Percentiles rank a stretch among this genome's conserved stretches.
Evolutionary conservation across 2,888 invertebrate species (phyloP).

Genomic region (Bedellia somnulentella): DNA sequence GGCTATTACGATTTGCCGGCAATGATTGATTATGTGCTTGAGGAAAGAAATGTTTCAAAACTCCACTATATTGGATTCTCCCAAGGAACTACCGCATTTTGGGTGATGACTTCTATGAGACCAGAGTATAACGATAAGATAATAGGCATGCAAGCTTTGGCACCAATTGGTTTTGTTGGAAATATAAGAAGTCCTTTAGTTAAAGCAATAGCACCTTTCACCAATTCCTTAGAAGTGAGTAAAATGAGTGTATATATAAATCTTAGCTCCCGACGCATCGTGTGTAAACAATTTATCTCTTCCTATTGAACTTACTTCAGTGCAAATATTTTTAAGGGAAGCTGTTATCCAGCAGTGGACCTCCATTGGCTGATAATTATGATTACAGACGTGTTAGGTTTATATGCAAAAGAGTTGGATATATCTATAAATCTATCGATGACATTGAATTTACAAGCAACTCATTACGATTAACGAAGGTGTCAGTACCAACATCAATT

Average conservation of each 20-base stretch:
- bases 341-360: too few species aligned
- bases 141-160: slow-evolving; percentile 58
- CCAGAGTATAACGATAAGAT: slow-evolving; percentile 65
- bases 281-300: background rate
- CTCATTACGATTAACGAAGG: too few species aligned
- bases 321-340: too few species aligned
- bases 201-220: slow-evolving; percentile 39
- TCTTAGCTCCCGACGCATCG: background rate
- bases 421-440: too few species aligned
- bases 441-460: too few species aligned
- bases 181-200: slow-evolving; percentile 50
- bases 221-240: slow-evolving; percentile 51
- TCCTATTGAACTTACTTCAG: too few species aligned
- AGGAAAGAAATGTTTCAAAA: slow-evolving; percentile 51
- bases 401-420: too few species aligned
- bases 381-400: too few species aligned
- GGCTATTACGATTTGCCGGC: slow-evolving; percentile 75
- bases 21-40: slow-evolving; percentile 68
- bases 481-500: too few species aligned
- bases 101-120: slow-evolving; percentile 57
- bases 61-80: slow-evolving; percentile 75
- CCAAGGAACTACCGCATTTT: slow-evolving; percentile 67
- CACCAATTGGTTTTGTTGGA: slow-evolving; percentile 60
- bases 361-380: too few species aligned
- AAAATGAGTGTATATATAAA: background rate